Base-by-base conservation (phyloP, 2,888 invertebrate species). In the Dinocampus coccinellae region DNA sequence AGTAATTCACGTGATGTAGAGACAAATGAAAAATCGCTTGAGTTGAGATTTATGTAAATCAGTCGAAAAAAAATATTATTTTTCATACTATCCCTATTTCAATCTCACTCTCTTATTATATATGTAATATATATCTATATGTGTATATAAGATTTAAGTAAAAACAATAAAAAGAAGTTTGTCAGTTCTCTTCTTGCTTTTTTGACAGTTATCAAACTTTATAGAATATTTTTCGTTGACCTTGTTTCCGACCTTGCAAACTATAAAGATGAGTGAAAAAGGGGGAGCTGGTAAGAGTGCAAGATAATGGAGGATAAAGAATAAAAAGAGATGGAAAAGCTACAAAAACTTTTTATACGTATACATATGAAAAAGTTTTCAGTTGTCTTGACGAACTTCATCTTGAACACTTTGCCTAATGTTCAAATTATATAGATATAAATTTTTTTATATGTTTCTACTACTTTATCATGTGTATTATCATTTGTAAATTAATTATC, bases 181-280 rank as follows among this genome's bases (percentile, higher is more conserved):
- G 33, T 58, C 29, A 36, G n/a, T n/a, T 42, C 47, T 52, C 11
- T 29, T 24, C 62, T 42, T 47, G 16, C 34, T 29, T 62, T 58
- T 62, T 57, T 55, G 52, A 75, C 75, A 73, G 69, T 70, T 72
- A 69, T 75, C 75, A 73, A 75, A 75, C 69, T 73, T 70, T 69
- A 67, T 33, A 62, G 57, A 34, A 61, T 65, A 34, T 42, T 55
- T 33, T 55, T 66, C 60, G 66, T 16, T 67, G 71, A 73, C 73
- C 75, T 47, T 60, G 66, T 73, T 75, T 73, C 67, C 67, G 66
- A 42, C 42, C 57, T 60, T 26, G 16, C 61, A 3, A 64, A 60
- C 34, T 22, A 26, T 47, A 57, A 73, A 52, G 64, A 60, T 58
- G 69, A 47, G 42, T 9, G n/a, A n/a, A n/a, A n/a, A 57, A 39